phyloP scores from a whole-genome alignment of 2,113 vertebrate species.

The Myrmecophaga tridactyla region DNA sequence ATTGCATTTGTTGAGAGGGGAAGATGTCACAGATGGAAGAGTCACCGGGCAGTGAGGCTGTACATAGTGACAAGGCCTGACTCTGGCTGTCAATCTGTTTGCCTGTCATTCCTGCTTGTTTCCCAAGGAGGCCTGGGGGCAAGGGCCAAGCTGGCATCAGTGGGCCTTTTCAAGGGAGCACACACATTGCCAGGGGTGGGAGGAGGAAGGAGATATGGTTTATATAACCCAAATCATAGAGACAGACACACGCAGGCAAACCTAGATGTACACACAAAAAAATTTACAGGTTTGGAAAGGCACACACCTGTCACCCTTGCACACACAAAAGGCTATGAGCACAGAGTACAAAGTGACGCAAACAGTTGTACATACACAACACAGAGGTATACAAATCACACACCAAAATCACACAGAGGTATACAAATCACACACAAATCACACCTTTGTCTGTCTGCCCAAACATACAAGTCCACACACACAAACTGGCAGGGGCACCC shows the following conservation, averaged over 20 bases:
- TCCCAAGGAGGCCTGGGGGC: neutral
- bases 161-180: neutral
- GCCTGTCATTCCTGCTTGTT: neutral
- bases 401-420: neutral
- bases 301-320: too few relatives aligned
- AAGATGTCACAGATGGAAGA: neutral
- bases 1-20: neutral
- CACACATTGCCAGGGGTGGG: neutral
- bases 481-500: neutral
- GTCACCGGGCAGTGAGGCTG: neutral
- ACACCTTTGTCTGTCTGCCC: neutral
- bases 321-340: neutral
- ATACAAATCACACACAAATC: neutral
- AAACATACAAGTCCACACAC: neutral
- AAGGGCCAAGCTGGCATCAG: neutral
- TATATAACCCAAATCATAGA: neutral
- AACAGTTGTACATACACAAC: too few relatives aligned
- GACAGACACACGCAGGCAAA: neutral
- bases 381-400: too few relatives aligned
- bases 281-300: neutral
- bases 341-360: too few relatives aligned
- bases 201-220: neutral
- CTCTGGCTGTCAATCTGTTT: neutral
- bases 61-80: neutral
- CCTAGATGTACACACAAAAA: neutral